Evolutionary conservation across 2,888 invertebrate genomes (phyloP), one percentile per base, ranked within the genome.

Genomic region (Xanthostigma xanthostigma): DNA sequence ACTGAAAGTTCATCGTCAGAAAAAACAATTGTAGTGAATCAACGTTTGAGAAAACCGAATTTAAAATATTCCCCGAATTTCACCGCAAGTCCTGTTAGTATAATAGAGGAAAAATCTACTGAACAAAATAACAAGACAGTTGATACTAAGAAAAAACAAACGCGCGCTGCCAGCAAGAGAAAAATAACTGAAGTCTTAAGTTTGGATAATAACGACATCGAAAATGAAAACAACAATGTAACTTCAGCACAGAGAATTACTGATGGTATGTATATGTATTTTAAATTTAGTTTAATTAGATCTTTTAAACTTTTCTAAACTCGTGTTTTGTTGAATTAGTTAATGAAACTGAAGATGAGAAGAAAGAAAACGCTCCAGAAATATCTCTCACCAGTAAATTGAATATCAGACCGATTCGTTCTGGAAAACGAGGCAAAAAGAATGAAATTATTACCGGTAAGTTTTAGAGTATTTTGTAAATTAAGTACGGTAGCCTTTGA

Each of bases 21-120:
- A 42, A 48, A 42, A 42, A 14, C 41, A 14, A 41, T 14, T 41
- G 13, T 41, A 14, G 47, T 39, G 9, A 34, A 36, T 10, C 38
- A 50, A 36, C 38, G 51, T 13, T 41, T 50, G 9, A 45, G 51
- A 1, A 54, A 51, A 49, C 48, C 54, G 2, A 54, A 50, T 35
- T 37, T 44, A 14, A 50, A 49, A 43, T 50, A 54, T 46, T 44
- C 48, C n/a, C 6, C 12, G 42, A 42, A 27, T 42, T 33, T 12
- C n/a, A 42, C 42, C 4, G 14, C 9, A 41, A 10, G 8, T 33
- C 33, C 42, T 17, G 33, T 33, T 41, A 6, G 3, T 33, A 42
- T 8, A 33, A 42, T 12, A 12, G 27, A 11, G 12, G 12, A 42
- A 33, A 33, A 42, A 12, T n/a, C 37, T 9, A 27, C 34, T 8